Conservation (phyloP, 2,113 vertebrate genomes). For the Tupaia chinensis region DNA sequence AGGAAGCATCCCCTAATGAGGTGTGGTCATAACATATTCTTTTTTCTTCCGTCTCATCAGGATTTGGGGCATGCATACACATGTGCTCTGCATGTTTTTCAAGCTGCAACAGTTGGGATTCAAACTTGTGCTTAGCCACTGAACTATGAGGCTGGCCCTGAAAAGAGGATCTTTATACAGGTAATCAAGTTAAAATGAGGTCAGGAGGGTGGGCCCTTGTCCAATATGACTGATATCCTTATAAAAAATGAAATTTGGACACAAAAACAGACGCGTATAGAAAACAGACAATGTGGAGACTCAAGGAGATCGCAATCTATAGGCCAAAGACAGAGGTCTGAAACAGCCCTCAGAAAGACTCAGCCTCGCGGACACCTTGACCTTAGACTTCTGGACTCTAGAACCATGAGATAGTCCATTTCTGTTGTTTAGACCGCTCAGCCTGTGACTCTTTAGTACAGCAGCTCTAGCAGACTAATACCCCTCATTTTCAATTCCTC, state of each 20-base stretch:
- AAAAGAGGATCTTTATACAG: not conserved
- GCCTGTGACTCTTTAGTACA: fast-evolving
- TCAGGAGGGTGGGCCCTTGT: not conserved
- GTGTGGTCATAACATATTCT: too few relatives aligned
- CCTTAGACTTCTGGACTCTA: not conserved
- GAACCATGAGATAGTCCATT: fast-evolving
- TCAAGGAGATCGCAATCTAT: too few relatives aligned
- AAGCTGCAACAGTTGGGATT: too few relatives aligned
- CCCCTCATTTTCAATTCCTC: not conserved
- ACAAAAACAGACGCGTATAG: not conserved
- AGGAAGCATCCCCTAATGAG: too few relatives aligned
- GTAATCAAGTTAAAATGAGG: not conserved
- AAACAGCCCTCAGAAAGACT: not conserved
- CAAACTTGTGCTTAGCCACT: too few relatives aligned
- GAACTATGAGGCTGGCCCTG: too few relatives aligned
- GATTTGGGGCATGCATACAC: too few relatives aligned
- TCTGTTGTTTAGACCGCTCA: not conserved
- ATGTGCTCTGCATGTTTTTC: too few relatives aligned
- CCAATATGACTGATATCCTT: not conserved
- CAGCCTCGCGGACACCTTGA: too few relatives aligned
- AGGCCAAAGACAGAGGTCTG: not conserved
- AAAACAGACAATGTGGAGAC: not conserved
- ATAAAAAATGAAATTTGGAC: not conserved
- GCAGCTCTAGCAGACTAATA: not conserved
- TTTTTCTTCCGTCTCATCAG: too few relatives aligned